A percentile compares a stretch with the other conserved stretches of the same genome.
phyloP scores from a whole-genome alignment of 2,888 invertebrate genomes.

The Eilema depressum region DNA sequence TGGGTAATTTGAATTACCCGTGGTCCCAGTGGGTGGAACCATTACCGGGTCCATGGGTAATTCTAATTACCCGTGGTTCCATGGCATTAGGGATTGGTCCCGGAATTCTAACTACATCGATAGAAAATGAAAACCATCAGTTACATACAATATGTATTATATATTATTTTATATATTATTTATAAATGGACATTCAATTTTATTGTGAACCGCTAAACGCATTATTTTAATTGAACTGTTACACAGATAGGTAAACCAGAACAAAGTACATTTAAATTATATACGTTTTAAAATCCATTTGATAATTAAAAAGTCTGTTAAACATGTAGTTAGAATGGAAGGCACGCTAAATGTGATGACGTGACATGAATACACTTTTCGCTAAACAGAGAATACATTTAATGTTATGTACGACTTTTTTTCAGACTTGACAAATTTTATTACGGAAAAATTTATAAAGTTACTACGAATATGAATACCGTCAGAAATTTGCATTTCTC shows the following conservation, averaged over 20 bases:
- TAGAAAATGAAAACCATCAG: too few species aligned
- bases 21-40: too few species aligned
- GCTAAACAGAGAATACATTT: constrained; percentile 52
- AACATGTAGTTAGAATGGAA: constrained; percentile 46
- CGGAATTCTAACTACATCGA: too few species aligned
- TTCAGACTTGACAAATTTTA: neutral
- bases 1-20: too few species aligned
- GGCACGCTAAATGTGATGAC: constrained; percentile 66
- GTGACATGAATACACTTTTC: constrained; percentile 67
- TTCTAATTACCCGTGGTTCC: too few species aligned
- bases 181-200: too few species aligned
- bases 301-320: constrained; percentile 58
- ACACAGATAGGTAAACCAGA: neutral
- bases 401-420: constrained; percentile 11
- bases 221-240: neutral
- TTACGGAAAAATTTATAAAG: constrained; percentile 1
- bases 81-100: too few species aligned
- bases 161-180: too few species aligned
- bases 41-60: too few species aligned
- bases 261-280: neutral
- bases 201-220: too few species aligned
- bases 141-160: too few species aligned
- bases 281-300: constrained; percentile 49
- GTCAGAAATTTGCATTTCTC: neutral
- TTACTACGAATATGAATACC: neutral